Evolutionary conservation across 2,113 vertebrate genomes (phyloP).

Genomic region (Setophaga petechia): DNA sequence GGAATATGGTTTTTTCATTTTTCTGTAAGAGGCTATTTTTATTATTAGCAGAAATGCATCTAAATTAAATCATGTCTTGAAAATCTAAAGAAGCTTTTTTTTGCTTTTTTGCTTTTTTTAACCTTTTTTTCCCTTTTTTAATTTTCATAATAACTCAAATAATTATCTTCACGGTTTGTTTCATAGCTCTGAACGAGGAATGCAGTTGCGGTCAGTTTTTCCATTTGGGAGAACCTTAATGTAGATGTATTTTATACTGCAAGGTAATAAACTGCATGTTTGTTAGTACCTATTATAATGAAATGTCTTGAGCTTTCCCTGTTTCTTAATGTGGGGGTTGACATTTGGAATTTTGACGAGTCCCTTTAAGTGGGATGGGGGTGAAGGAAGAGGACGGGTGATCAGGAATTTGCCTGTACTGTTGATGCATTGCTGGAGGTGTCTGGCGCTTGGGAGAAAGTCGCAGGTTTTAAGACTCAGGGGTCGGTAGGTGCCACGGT

Average conservation of each 20-base stretch:
- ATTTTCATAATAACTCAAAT: constrained; percentile 16
- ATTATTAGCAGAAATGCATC: constrained; percentile 24
- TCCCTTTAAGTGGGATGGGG: constrained; percentile 52
- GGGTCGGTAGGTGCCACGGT: not conserved
- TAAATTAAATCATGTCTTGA: constrained; percentile 55
- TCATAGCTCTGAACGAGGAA: constrained; percentile 47
- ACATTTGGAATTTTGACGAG: constrained; percentile 58
- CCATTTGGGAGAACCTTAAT: constrained; percentile 65
- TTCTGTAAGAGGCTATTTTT: constrained; percentile 50
- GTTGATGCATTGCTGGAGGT: constrained; percentile 19
- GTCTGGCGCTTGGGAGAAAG: constrained; percentile 29
- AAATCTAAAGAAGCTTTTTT: constrained; percentile 45
- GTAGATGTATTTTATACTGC: constrained; percentile 71
- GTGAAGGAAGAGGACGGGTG: not conserved
- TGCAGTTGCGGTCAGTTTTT: constrained; percentile 64
- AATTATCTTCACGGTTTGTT: constrained; percentile 9
- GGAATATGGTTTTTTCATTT: constrained; percentile 44
- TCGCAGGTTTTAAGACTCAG: not conserved
- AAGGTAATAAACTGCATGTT: constrained; percentile 77
- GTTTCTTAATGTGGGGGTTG: constrained; percentile 40
- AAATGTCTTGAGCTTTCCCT: constrained; percentile 49
- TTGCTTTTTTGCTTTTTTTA: rapidly evolving
- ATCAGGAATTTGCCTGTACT: constrained; percentile 55
- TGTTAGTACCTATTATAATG: constrained; percentile 74
- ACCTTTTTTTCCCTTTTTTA: not conserved